Evolutionary conservation across 2,113 vertebrate genomes (phyloP), one percentile per base, ranked within the genome.

Genomic region (Calcarius ornatus): DNA sequence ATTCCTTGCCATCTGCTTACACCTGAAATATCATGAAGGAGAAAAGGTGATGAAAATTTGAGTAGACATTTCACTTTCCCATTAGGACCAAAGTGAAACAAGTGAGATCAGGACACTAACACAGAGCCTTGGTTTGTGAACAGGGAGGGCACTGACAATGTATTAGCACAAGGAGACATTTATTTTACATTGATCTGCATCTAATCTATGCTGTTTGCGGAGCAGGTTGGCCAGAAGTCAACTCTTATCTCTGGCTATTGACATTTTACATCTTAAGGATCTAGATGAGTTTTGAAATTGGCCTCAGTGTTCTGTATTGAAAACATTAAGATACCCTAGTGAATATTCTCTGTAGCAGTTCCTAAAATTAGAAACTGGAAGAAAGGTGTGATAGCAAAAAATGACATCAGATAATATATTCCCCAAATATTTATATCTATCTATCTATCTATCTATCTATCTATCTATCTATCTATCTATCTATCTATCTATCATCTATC

Each of bases 181-280:
- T 92, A 94, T 77, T 92, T 30, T 59, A 80, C 69, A 81, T 96
- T 89, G 95, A 96, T 97, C 94, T 95, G 59, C 92, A 94, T 95
- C 81, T 97, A 95, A 96, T 97, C 94, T 97, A 37, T 88, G 59
- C 66, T 94, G 61, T 78, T 71, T 75, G 59, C 84, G 61, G 60
- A 90, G 88, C 64, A 91, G 77, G 69, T 79, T 97, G 91, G 53
- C 64, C 94, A 94, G 75, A 90, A 83, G 81, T 50, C 94, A 83
- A 59, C 38, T 93, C 66, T 97, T 97, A 96, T 96, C 96, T 97
- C 56, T 54, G n/a, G 2, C 66, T 94, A 96, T 94, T 97, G 95
- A 93, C 68, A n/a, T 96, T 96, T 97, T 92, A 45, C 48, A 78
- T 90, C 66, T 87, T 96, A 91, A 95, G 50, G 61, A 94, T 19